Conservation (phyloP, 1,140 invertebrate genomes). For the Drosophila equinoxialis region DNA sequence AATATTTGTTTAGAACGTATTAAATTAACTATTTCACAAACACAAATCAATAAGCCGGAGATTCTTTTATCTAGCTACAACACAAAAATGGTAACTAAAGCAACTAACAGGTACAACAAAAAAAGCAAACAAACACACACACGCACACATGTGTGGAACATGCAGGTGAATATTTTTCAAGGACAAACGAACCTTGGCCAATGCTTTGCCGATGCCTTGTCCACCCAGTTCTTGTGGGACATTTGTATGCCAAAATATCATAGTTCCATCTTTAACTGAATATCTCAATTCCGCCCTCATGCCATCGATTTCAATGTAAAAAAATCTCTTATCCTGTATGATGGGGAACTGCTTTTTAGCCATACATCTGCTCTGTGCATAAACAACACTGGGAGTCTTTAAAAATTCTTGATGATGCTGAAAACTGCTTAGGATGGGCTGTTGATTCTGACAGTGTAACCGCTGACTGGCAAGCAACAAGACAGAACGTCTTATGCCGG, state of each 20-base stretch:
- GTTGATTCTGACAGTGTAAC: background rate
- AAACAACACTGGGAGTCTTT: background rate
- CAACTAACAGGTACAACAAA: constrained; percentile 7
- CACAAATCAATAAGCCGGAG: constrained; percentile 3
- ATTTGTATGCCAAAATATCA: constrained; percentile 4
- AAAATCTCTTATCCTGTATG: background rate
- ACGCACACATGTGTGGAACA: background rate
- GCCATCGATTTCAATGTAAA: constrained; percentile 1
- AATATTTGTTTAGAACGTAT: background rate
- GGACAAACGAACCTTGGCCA: constrained; percentile 10
- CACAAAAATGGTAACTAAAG: background rate
- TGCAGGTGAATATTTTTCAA: background rate
- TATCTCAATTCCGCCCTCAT: background rate
- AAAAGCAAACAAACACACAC: background rate
- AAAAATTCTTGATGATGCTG: background rate
- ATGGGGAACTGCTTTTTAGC: background rate
- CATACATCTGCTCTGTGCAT: background rate
- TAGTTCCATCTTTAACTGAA: background rate
- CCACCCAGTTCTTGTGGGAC: constrained; percentile 8
- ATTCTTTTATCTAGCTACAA: background rate
- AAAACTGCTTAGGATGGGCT: background rate
- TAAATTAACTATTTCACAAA: background rate
- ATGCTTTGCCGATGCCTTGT: constrained; percentile 6
- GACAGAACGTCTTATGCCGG: background rate
- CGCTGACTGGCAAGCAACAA: background rate